phyloP scores from a whole-genome alignment of 2,888 invertebrate species.

The Conchocele bisecta region DNA sequence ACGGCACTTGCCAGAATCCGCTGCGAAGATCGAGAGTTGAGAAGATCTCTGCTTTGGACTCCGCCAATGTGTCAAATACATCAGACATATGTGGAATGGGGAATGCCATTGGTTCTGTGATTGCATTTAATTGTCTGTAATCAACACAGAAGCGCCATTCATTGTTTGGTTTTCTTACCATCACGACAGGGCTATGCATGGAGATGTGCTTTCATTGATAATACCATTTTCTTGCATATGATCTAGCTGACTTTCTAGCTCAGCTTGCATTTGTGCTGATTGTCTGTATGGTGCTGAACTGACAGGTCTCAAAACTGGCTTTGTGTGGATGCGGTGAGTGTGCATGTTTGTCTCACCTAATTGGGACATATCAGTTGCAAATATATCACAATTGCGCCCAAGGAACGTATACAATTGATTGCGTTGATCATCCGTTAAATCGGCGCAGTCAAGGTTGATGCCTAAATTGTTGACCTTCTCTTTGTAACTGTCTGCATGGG shows the following conservation, averaged over 20 bases:
- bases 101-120: conserved; percentile 16
- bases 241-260: conserved; percentile 13
- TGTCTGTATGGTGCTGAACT: conserved; percentile 18
- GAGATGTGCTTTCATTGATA: conserved; percentile 13
- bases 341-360: conserved; percentile 14
- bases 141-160: conserved; percentile 21
- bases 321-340: conserved; percentile 29
- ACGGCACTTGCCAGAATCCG: conserved; percentile 38
- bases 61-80: conserved; percentile 28
- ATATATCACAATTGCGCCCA: conserved; percentile 9
- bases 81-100: conserved; percentile 34
- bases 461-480: conserved; percentile 7
- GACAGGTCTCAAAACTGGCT: conserved; percentile 3
- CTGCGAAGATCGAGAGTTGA: conserved; percentile 23
- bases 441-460: background rate
- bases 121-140: conserved; percentile 17
- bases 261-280: no score
- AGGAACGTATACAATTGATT: background rate
- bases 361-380: conserved; percentile 26
- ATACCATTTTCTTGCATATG: conserved; percentile 10
- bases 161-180: conserved; percentile 37
- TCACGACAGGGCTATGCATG: conserved; percentile 15
- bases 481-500: background rate
- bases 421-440: background rate
- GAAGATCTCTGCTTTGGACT: conserved; percentile 28